Percentiles rank a stretch among this genome's conserved stretches.
These are phyloP conservation scores for Nebria ingens DNA, from an alignment of 1,140 invertebrate genomes.

Conservation along the genomic window DNA sequence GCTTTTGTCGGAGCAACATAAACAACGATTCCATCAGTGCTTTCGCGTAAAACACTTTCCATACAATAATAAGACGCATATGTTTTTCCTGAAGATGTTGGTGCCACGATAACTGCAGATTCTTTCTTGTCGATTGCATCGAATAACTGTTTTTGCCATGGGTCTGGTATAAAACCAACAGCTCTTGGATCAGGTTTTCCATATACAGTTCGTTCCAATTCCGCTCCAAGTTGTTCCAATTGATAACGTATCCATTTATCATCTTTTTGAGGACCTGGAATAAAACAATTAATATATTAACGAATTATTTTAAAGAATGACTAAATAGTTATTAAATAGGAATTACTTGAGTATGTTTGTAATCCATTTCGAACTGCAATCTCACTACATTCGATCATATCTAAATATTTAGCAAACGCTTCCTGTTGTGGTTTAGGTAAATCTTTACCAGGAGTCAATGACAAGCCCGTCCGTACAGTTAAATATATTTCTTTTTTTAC, in stretches of 20 bases:
- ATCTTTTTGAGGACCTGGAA: neutral
- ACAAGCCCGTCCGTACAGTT: neutral
- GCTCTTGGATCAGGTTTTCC: slow-evolving; percentile 16
- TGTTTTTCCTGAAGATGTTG: slow-evolving; percentile 24
- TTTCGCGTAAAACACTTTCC: slow-evolving; percentile 19
- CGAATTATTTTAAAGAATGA: neutral
- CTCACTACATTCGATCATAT: slow-evolving; percentile 16
- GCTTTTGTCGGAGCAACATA: slow-evolving; percentile 23
- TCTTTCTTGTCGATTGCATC: slow-evolving; percentile 18
- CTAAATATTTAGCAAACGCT: slow-evolving; percentile 12
- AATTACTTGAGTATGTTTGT: slow-evolving; percentile 4
- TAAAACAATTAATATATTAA: neutral
- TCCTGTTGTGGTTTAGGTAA: neutral
- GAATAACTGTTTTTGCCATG: slow-evolving; percentile 20
- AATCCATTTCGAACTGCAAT: slow-evolving; percentile 14
- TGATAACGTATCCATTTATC: slow-evolving; percentile 18
- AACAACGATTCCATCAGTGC: slow-evolving; percentile 20
- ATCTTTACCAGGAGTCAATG: neutral
- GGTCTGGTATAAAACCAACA: slow-evolving; percentile 19
- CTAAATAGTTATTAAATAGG: neutral
- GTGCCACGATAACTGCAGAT: slow-evolving; percentile 21
- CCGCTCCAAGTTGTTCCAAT: slow-evolving; percentile 17
- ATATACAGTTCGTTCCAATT: slow-evolving; percentile 13
- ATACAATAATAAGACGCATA: slow-evolving; percentile 24
- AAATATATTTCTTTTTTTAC: slow-evolving; percentile 12